Evolutionary conservation across 37 sponge, comb jelly and placozoan species (phyloP), one percentile per base, ranked within the genome.

Genomic region (Halichondria panicea): DNA sequence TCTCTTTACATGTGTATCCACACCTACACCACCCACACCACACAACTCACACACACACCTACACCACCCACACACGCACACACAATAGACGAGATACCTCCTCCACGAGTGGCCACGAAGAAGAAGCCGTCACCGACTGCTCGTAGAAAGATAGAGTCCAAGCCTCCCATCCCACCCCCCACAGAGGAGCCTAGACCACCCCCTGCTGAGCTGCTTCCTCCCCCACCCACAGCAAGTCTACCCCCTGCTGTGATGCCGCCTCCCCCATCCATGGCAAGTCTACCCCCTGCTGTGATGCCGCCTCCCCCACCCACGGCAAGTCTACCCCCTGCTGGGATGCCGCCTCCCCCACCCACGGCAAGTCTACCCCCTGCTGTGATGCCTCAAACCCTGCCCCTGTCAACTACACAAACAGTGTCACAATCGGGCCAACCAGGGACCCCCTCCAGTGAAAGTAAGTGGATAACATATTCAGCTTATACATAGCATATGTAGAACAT

Each of bases 341-440:
- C 28, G 2, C 22, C 68, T 21, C 44, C 25, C 9, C 68, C 68
- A n/a, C 19, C 15, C 25, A 9, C 63, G 27, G 63, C 35, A 34
- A 15, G 15, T 48, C 1, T 4, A 3, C 2, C 36, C 18, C 34
- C 3, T 4, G 63, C 27, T 2, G 63, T 30, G 35, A 15, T 19
- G 63, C 24, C 18, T 31, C 11, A 46, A 32, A 25, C 70, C 27
- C 28, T 27, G 28, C 34, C 67, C 68, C 66, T 68, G 25, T 62
- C 61, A 39, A 60, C 63, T 57, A 57, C 22, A 42, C 65, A 25
- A 27, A n/a, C n/a, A n/a, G n/a, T n/a, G n/a, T n/a, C n/a, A n/a
- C n/a, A n/a, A n/a, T n/a, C n/a, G n/a, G n/a, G n/a, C n/a, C n/a
- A n/a, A n/a, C n/a, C n/a, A n/a, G n/a, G n/a, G n/a, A n/a, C n/a